These are phyloP conservation scores for Tokudaia muenninki DNA, from an alignment of 2,797 vertebrate genomes.

Conservation along the genomic window DNA sequence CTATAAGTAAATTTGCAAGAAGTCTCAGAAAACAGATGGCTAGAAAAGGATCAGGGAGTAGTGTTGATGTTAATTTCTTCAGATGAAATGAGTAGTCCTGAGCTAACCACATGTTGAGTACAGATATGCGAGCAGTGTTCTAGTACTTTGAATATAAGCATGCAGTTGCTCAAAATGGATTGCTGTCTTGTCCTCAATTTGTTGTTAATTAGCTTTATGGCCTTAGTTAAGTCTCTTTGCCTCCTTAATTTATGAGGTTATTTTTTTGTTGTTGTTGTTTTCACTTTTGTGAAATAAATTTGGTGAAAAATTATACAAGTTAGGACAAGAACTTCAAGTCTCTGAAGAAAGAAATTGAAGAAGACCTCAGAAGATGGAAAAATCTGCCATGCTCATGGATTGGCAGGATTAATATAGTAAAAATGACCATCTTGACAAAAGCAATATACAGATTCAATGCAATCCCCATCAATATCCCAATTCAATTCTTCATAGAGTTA, in stretches of 20 bases:
- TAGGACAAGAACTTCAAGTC: too few relatives aligned
- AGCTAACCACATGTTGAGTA: not conserved
- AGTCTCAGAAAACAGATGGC: slow-evolving; percentile 26
- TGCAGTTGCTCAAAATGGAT: not conserved
- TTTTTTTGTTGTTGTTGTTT: not conserved
- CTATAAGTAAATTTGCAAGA: not conserved
- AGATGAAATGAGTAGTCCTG: slow-evolving; percentile 13
- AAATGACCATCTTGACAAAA: too few relatives aligned
- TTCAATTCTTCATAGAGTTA: too few relatives aligned
- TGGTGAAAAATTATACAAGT: not conserved
- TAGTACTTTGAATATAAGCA: not conserved
- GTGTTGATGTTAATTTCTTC: slow-evolving; percentile 4
- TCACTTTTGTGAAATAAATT: not conserved
- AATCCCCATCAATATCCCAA: too few relatives aligned
- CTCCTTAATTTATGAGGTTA: not conserved
- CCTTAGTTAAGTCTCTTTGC: slow-evolving; percentile 19
- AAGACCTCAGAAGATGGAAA: too few relatives aligned
- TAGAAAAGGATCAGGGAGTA: not conserved
- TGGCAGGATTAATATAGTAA: too few relatives aligned
- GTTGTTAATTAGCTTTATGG: slow-evolving; percentile 15
- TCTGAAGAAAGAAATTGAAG: too few relatives aligned
- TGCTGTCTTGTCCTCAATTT: not conserved
- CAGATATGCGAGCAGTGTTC: not conserved
- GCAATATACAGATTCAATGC: too few relatives aligned
- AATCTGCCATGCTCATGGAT: too few relatives aligned